These are phyloP conservation scores for Agrochola litura DNA, from an alignment of 2,888 invertebrate species.

Conservation along the genomic window DNA sequence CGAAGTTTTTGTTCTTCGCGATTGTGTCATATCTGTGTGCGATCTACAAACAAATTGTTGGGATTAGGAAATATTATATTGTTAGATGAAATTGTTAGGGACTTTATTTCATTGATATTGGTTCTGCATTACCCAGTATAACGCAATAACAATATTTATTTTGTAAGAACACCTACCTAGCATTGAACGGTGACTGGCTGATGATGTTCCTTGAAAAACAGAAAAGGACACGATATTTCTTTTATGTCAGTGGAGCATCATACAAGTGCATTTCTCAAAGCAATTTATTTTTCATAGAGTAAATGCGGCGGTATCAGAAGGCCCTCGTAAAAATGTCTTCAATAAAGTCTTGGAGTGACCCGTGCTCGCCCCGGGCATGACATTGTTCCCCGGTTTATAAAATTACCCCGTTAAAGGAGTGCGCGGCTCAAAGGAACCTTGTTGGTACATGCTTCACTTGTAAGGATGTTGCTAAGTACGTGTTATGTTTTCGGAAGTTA, in stretches of 20 bases:
- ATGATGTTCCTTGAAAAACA: background rate
- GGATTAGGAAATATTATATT: slow-evolving; percentile 11
- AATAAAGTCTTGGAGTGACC: slow-evolving; percentile 80
- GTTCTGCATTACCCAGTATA: background rate
- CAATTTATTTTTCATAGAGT: slow-evolving; percentile 72
- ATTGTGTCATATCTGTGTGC: slow-evolving; percentile 43
- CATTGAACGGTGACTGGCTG: background rate
- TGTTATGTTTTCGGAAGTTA: slow-evolving; percentile 57
- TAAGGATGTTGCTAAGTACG: slow-evolving; percentile 47
- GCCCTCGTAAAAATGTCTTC: slow-evolving; percentile 80
- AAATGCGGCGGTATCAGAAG: slow-evolving; percentile 71
- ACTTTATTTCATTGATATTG: slow-evolving; percentile 14
- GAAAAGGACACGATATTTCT: background rate
- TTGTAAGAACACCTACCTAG: background rate
- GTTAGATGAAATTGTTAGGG: slow-evolving; percentile 9
- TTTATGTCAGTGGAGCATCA: slow-evolving; percentile 35
- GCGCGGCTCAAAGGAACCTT: slow-evolving; percentile 70
- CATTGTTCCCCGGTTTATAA: slow-evolving; percentile 81
- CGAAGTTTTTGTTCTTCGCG: slow-evolving; percentile 54
- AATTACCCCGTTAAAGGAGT: slow-evolving; percentile 78
- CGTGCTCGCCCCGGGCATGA: slow-evolving; percentile 72
- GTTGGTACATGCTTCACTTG: slow-evolving; percentile 65
- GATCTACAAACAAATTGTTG: slow-evolving; percentile 45
- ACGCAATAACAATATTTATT: background rate
- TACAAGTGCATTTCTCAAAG: slow-evolving; percentile 46